Conservation (phyloP, 1,140 invertebrate genomes). For the Drosophila leontia region DNA sequence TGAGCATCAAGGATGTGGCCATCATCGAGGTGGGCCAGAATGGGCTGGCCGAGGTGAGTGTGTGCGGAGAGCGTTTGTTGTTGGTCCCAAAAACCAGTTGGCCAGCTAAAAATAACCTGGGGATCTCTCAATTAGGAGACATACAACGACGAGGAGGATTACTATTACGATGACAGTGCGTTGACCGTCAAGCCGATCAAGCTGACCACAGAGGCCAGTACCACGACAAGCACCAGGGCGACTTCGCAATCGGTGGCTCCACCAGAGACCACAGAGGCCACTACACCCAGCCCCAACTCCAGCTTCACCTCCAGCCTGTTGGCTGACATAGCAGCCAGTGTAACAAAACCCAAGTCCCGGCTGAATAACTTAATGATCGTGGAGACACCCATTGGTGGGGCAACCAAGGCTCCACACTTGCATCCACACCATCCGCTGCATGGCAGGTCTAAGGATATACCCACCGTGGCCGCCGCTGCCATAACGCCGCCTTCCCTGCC, state of each 20-base stretch:
- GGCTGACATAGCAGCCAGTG: conserved; percentile 55
- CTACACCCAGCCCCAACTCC: background rate
- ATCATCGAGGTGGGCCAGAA: conserved; percentile 89
- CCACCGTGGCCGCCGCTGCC: conserved; percentile 26
- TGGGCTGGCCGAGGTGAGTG: conserved; percentile 86
- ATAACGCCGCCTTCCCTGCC: conserved; percentile 31
- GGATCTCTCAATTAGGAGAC: conserved; percentile 64
- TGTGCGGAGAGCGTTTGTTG: background rate
- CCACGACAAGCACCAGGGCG: conserved; percentile 21
- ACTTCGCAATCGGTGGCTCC: conserved; percentile 3
- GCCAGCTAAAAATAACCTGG: conserved; percentile 66
- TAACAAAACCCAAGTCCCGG: conserved; percentile 37
- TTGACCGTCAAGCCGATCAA: conserved; percentile 79
- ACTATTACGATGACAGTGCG: conserved; percentile 82
- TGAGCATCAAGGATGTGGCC: conserved; percentile 91
- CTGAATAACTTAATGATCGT: conserved; percentile 67
- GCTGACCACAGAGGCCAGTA: conserved; percentile 49
- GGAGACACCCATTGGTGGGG: conserved; percentile 47
- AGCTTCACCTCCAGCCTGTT: conserved; percentile 60
- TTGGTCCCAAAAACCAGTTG: conserved; percentile 53
- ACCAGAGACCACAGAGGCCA: conserved; percentile 3
- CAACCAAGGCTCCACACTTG: conserved; percentile 30
- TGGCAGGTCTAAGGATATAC: conserved; percentile 58
- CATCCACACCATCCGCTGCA: conserved; percentile 16
- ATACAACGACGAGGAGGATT: conserved; percentile 76